Percentiles rank a stretch among this genome's conserved stretches.
phyloP scores from a whole-genome alignment of 2,888 invertebrate genomes.

The Lithophane ornitopus region DNA sequence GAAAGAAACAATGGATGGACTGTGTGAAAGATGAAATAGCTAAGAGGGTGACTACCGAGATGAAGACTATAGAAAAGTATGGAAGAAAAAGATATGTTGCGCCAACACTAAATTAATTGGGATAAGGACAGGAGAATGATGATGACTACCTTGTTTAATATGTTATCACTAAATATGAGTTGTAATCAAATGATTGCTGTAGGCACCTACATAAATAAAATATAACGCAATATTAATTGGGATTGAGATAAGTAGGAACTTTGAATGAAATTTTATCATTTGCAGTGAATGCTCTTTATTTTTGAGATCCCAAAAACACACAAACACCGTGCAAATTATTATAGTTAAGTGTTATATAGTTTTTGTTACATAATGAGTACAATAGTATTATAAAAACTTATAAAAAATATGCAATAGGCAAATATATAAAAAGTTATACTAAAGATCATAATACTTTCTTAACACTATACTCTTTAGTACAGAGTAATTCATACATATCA shows the following conservation, averaged over 20 bases:
- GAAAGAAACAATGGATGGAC: too few relatives aligned
- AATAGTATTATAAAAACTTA: constrained; percentile 68
- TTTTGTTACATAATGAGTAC: constrained; percentile 65
- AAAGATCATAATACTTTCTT: constrained; percentile 65
- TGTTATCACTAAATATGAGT: neutral
- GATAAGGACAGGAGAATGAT: too few relatives aligned
- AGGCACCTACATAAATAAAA: neutral
- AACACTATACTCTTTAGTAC: constrained; percentile 68
- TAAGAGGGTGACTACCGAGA: too few relatives aligned
- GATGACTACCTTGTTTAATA: too few relatives aligned
- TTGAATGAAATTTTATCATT: constrained; percentile 59
- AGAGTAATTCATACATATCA: constrained; percentile 66
- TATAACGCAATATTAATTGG: neutral
- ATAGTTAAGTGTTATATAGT: constrained; percentile 66
- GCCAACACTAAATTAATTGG: too few relatives aligned
- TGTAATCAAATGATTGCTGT: neutral
- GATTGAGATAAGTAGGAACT: neutral
- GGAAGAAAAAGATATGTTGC: too few relatives aligned
- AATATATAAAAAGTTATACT: constrained; percentile 65
- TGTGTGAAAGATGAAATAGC: too few relatives aligned
- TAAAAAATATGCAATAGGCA: constrained; percentile 67
- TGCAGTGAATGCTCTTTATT: constrained; percentile 88
- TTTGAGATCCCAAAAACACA: constrained; percentile 91
- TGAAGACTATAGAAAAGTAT: too few relatives aligned
- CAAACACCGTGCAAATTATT: constrained; percentile 85